Evolutionary conservation across 1,140 invertebrate genomes (phyloP), one percentile per base, ranked within the genome.

Genomic region (Achatina immaculata): DNA sequence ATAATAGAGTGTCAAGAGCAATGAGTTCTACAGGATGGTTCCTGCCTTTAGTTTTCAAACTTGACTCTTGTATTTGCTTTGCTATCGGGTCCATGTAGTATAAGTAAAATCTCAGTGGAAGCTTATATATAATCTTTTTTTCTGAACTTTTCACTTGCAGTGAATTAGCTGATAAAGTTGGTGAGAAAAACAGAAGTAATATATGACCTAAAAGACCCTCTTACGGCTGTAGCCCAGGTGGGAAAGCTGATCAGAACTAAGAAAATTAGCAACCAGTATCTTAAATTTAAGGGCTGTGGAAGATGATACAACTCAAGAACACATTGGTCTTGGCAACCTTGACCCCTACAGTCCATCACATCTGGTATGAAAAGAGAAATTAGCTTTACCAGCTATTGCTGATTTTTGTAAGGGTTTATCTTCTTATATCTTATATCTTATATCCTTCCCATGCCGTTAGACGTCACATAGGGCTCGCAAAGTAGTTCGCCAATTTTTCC

Each of bases 201-300:
- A 82, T 28, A 82, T 58, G 16, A 74, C 31, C 55, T 82, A 75
- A 42, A 82, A 82, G 38, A 51, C 28, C 14, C 81, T 34, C 43
- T 78, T 75, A 6, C 78, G 75, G 28, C 40, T 78, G 43, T 45
- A 19, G 42, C 78, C 81, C 1, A 36, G 6, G 6, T 38, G 4
- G 0, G 81, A 48, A 0, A 43, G 65, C 24, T 36, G 14, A 1
- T n/a, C 9, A 11, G 51, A 11, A 34, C 51, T 40, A 24, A 71
- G 21, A n/a, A 73, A 43, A 21, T 36, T 43, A 16, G 36, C 48
- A n/a, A 78, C 65, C 28, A 77, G 69, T 45, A 82, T 62, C 36
- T 78, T 77, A 21, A 82, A 34, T 36, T 75, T 66, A 11, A 82
- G 81, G 81, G 24, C 74, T 82, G 43, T 78, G 75, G 14, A 82